Evolutionary conservation across 2,888 invertebrate species (phyloP).

Genomic region (Allacma fusca): DNA sequence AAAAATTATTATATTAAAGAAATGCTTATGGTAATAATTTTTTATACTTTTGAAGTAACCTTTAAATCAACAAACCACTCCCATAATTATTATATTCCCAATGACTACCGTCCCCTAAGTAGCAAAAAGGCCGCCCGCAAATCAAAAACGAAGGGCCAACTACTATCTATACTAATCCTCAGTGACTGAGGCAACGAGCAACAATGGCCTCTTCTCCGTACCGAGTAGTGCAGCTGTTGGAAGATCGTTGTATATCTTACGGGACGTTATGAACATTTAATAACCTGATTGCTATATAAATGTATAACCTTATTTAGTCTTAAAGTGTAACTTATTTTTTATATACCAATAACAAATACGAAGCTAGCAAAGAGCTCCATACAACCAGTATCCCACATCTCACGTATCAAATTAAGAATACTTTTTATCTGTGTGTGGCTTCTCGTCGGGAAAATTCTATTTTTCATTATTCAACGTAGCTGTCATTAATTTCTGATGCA

Average conservation of each 20-base stretch:
- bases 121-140: conserved; percentile 10
- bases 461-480: conserved; percentile 1
- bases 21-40: not conserved
- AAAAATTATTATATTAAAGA: conserved; percentile 10
- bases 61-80: conserved; percentile 18
- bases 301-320: conserved; percentile 14
- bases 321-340: not conserved
- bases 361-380: conserved; percentile 17
- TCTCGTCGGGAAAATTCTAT: not conserved
- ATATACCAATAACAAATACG: conserved; percentile 20
- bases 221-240: conserved; percentile 4
- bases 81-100: conserved; percentile 14
- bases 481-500: not conserved
- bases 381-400: conserved; percentile 19
- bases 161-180: not conserved
- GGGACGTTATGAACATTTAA: conserved; percentile 22
- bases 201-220: not conserved
- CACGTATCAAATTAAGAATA: conserved; percentile 21
- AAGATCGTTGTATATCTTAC: conserved; percentile 21
- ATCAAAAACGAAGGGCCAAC: conserved; percentile 1
- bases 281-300: conserved; percentile 10
- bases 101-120: conserved; percentile 24
- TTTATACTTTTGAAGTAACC: conserved; percentile 3
- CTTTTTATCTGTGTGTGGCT: conserved; percentile 16
- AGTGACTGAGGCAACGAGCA: not conserved